Percentiles rank a stretch among this genome's conserved stretches.
phyloP scores from a whole-genome alignment of 2,888 invertebrate species.

The Noctua comes region DNA sequence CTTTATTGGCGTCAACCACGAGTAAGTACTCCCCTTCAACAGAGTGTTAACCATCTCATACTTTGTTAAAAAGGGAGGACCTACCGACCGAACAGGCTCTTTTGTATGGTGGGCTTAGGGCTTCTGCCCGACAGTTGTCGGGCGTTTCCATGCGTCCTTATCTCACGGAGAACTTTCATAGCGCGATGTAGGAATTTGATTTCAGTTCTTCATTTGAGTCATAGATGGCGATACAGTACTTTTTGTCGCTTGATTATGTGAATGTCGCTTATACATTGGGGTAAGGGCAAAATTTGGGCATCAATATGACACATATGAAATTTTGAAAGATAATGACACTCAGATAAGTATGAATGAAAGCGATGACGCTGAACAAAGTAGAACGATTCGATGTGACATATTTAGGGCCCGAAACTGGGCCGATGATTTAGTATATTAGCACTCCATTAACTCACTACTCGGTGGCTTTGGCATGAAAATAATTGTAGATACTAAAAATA shows the following conservation, averaged over 20 bases:
- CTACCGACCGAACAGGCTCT: no score
- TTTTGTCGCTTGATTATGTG: neutral
- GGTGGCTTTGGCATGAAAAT: constrained; percentile 35
- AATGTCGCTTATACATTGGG: neutral
- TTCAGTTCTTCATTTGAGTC: neutral
- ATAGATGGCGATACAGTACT: neutral
- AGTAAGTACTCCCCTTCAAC: no score
- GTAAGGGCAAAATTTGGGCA: neutral
- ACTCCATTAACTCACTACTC: constrained; percentile 30
- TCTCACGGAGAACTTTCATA: neutral
- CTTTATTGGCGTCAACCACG: no score
- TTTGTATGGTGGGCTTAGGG: no score
- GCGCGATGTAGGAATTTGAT: neutral
- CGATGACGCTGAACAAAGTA: neutral
- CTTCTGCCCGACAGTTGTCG: no score
- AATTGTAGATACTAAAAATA: constrained; percentile 20
- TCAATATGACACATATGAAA: neutral
- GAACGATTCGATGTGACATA: neutral
- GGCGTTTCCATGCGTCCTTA: no score
- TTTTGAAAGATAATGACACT: neutral
- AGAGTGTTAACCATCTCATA: no score
- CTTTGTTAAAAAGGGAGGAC: no score
- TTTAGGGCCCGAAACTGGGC: neutral
- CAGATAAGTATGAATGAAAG: neutral
- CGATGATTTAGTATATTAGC: constrained; percentile 17